Base-by-base conservation (phyloP, 2,888 invertebrate genomes). In the Sphinx pinastri region DNA sequence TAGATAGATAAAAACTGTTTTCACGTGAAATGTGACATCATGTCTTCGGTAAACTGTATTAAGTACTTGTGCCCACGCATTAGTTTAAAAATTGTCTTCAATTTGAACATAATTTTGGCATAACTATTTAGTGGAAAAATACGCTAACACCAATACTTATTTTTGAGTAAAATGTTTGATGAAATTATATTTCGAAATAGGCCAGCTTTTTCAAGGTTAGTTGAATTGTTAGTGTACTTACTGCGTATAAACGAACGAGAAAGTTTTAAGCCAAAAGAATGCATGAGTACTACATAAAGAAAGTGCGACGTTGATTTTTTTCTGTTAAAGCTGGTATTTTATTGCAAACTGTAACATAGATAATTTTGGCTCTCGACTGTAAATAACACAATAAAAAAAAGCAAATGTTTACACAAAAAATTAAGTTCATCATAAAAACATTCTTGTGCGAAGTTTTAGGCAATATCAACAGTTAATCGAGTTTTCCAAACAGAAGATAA, bases 251-350 rank as follows among this genome's bases (percentile, higher is more conserved):
- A 12, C 60, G 19, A 19, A 19, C 12, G 6, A 49, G 63, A 63
- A 63, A 63, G 63, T 63, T 63, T 63, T 19, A 63, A 63, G 49
- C 47, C 49, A 63, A 49, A 49, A 63, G 49, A 19, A 63, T 49
- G 38, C 38, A 38, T 38, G 2, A 25, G 25, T 25, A 14, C 2
- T 45, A 19, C 12, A 47, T 4, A 49, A 4, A 51, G 51, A 55
- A 55, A 55, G 55, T 55, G 19, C 55, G 11, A 3, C 38, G 38
- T 5, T 38, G 38, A 38, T 38, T 38, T 38, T 38, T 38, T 38
- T 8, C 38, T 38, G 5, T 38, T 38, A 38, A 7, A 3, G 38
- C 38, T 38, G 38, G 6, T 51, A 16, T 19, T 11, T 55, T 19
- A 55, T 12, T 55, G 55, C 19, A 54, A 16, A 54, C 0, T 12